Evolutionary conservation across 2,888 invertebrate genomes (phyloP), one percentile per base, ranked within the genome.

Genomic region (Aleiodes testaceus): DNA sequence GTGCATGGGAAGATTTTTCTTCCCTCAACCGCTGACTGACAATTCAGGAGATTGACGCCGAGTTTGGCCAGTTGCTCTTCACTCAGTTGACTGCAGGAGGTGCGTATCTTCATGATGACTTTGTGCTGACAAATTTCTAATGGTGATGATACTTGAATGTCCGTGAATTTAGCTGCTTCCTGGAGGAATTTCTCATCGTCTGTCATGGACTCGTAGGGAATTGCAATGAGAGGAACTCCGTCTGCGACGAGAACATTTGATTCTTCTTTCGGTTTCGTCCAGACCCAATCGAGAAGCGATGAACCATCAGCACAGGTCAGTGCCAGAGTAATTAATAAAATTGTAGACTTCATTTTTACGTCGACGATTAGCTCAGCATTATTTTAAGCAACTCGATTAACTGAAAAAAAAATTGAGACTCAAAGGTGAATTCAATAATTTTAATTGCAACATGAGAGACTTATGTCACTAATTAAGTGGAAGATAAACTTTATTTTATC

Each of bases 1-100:
- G 90, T 90, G 79, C 93, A 93, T 0, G 90, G 89, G 82, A 88
- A 92, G 44, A 89, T 88, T 76, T 88, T 87, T 66, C 92, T 86
- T 3, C 91, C 91, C 84, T 93, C 93, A 6, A 89, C 89, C 50
- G 88, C 88, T 0, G 91, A 91, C 80, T 93, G 93, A 80, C 93
- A 93, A 84, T 93, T 93, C 55, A 93, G 86, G 42, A 93, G 86
- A 82, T 91, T 90, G 14, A 93, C 92, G 52, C 92, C 90, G 70
- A 93, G 82, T 85, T 92, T 93, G 0, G 91, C 91, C 26, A 93
- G 80, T 72, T 92, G 90, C 79, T 93, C 92, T 79, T 92, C 92
- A 26, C 90, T 89, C 85, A 93, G 88, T 50, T 88, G 88, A 66
- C 89, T 87, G 81, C 92, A 93, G 63, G 90, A 89, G 42, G 89